phyloP scores from a whole-genome alignment of 2,888 invertebrate genomes.

The Drosophila falleni region DNA sequence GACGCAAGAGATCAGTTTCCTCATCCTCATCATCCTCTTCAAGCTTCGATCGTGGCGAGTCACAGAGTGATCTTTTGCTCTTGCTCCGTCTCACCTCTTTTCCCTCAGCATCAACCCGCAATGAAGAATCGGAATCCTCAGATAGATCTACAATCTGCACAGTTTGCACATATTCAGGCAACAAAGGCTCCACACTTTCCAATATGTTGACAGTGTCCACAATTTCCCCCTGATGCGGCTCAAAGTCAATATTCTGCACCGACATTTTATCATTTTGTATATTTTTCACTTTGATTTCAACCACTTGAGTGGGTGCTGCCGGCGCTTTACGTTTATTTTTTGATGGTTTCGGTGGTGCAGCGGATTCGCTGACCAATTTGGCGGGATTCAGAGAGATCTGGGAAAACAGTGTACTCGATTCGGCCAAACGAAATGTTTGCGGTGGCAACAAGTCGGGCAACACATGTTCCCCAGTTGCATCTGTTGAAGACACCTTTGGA shows the following conservation, averaged over 20 bases:
- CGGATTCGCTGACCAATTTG: constrained; percentile 8
- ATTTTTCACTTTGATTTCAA: constrained; percentile 90
- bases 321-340: constrained; percentile 80
- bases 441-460: constrained; percentile 86
- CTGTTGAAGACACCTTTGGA: constrained; percentile 4
- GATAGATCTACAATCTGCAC: constrained; percentile 87
- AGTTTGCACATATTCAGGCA: constrained; percentile 87
- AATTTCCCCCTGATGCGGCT: constrained; percentile 84
- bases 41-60: constrained; percentile 49
- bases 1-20: constrained; percentile 68
- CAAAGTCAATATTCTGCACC: constrained; percentile 81
- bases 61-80: constrained; percentile 75
- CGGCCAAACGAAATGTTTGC: constrained; percentile 88
- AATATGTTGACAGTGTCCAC: constrained; percentile 86
- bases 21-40: constrained; percentile 52
- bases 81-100: constrained; percentile 71
- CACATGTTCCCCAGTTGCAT: constrained; percentile 75
- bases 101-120: constrained; percentile 67
- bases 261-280: constrained; percentile 89
- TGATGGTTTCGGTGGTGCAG: constrained; percentile 45
- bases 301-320: constrained; percentile 86
- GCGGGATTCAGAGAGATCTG: constrained; percentile 88
- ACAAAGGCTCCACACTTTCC: constrained; percentile 87
- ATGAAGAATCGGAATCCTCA: constrained; percentile 86
- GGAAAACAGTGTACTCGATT: constrained; percentile 90